Evolutionary conservation across 1,140 invertebrate genomes (phyloP).

Genomic region (Drosophila pectinifera): DNA sequence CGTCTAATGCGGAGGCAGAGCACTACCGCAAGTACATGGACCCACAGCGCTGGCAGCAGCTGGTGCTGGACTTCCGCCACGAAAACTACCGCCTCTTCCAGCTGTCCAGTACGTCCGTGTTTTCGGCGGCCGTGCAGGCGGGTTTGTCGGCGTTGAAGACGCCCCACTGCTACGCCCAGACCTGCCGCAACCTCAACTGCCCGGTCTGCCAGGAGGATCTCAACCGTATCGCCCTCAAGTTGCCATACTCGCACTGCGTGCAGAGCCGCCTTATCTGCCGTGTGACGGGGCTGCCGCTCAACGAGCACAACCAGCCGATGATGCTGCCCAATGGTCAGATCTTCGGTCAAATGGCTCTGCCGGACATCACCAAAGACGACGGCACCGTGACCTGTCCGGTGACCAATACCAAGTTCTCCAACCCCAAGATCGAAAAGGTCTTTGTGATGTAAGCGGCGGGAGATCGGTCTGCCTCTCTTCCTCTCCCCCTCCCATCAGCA

Average conservation of each 20-base stretch:
- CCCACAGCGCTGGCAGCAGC: constrained; percentile 89
- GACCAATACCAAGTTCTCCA: constrained; percentile 94
- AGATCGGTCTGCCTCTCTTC: constrained; percentile 2
- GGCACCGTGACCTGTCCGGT: constrained; percentile 96
- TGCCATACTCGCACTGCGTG: constrained; percentile 98
- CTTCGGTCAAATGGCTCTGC: constrained; percentile 96
- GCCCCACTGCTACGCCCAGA: constrained; percentile 91
- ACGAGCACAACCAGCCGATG: constrained; percentile 99
- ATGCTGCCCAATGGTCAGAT: constrained; percentile 99
- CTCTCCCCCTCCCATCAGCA: constrained; percentile 37
- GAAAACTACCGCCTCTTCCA: constrained; percentile 98
- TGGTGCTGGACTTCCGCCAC: constrained; percentile 95
- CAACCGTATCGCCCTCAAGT: constrained; percentile 92
- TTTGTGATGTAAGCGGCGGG: constrained; percentile 92
- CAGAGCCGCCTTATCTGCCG: constrained; percentile 95
- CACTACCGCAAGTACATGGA: constrained; percentile 87
- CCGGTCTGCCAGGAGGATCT: constrained; percentile 96
- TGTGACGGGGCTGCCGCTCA: constrained; percentile 95
- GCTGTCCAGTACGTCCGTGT: constrained; percentile 94
- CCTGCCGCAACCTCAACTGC: constrained; percentile 92
- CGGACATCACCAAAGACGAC: constrained; percentile 95
- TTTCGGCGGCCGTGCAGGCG: constrained; percentile 94
- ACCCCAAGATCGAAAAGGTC: constrained; percentile 97
- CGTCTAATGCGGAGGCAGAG: constrained; percentile 89
- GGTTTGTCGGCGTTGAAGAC: constrained; percentile 98